These are phyloP conservation scores for Mesembrinibis cayennensis DNA, from an alignment of 2,113 vertebrate genomes.

Conservation along the genomic window DNA sequence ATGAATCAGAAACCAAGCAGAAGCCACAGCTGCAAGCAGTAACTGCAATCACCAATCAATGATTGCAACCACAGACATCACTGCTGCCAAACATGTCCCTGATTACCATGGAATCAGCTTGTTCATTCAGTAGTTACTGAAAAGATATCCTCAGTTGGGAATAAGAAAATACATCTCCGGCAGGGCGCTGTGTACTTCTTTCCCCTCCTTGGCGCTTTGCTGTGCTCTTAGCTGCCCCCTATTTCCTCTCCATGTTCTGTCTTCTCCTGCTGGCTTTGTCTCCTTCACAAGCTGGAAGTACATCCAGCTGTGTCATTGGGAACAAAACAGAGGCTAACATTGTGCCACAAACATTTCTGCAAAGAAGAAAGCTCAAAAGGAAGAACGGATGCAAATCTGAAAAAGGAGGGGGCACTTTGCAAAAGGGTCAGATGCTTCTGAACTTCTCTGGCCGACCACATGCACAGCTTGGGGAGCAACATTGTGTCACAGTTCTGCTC, in stretches of 20 bases:
- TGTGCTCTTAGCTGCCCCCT: neutral
- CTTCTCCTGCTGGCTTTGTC: neutral
- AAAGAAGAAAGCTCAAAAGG: neutral
- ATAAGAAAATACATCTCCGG: neutral
- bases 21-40: neutral
- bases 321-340: neutral
- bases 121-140: neutral
- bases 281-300: neutral
- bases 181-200: neutral
- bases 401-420: neutral
- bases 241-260: neutral
- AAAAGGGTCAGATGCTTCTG: neutral
- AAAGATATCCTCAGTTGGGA: neutral
- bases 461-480: neutral
- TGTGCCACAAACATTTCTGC: neutral
- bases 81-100: neutral
- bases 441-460: neutral
- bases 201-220: neutral
- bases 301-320: neutral
- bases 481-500: neutral
- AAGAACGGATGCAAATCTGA: neutral
- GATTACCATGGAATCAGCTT: neutral
- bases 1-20: neutral
- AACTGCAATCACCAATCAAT: neutral
- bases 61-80: neutral